These are phyloP conservation scores for Notodonta ziczac DNA, from an alignment of 2,888 invertebrate genomes.

Conservation along the genomic window DNA sequence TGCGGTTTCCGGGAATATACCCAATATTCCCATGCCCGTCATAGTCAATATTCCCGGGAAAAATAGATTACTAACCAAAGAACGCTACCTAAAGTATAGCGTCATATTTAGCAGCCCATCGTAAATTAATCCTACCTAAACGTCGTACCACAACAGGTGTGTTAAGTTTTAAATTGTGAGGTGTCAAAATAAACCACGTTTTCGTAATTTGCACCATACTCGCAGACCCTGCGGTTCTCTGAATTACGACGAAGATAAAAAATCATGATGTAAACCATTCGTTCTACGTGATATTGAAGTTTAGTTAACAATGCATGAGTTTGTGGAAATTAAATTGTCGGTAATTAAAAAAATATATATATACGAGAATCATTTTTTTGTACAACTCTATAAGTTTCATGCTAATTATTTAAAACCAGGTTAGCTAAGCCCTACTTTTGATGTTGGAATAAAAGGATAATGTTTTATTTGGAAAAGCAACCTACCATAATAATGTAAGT, in stretches of 20 bases:
- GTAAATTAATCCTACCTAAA: slow-evolving; percentile 40
- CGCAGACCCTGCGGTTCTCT: slow-evolving; percentile 16
- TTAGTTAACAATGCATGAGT: background rate
- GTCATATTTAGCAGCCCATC: slow-evolving; percentile 18
- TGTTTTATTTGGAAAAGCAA: no score
- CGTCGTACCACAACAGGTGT: slow-evolving; percentile 38
- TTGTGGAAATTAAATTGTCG: background rate
- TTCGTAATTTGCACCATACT: slow-evolving; percentile 34
- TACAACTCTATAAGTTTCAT: no score
- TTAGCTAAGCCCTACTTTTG: no score
- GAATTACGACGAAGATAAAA: slow-evolving; percentile 29
- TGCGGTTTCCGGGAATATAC: no score
- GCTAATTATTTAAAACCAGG: no score
- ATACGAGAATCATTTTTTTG: slow-evolving; percentile 11
- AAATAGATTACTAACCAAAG: no score
- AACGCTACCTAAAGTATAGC: background rate
- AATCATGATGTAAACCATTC: slow-evolving; percentile 31
- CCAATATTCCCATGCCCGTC: no score
- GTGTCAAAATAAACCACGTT: slow-evolving; percentile 46
- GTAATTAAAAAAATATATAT: slow-evolving; percentile 14
- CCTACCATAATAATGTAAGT: no score
- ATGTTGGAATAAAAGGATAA: no score
- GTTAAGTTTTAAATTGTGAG: slow-evolving; percentile 37
- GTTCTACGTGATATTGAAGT: slow-evolving; percentile 17
- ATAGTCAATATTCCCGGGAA: no score